Conservation (phyloP, 2,113 vertebrate species). For the Alouatta palliata region DNA sequence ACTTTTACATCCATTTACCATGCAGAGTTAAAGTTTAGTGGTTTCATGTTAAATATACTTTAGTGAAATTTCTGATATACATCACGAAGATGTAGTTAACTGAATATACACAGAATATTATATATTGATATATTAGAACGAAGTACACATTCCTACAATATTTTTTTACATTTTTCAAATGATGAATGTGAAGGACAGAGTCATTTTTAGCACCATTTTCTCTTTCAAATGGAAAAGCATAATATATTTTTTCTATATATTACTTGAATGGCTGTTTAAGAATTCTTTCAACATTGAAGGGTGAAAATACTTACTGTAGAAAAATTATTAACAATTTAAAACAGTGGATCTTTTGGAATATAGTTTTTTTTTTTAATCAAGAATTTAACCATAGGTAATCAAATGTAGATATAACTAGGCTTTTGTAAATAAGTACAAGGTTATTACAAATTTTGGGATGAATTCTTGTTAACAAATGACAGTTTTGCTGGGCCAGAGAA, state of each 20-base stretch:
- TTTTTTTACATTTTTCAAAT: background rate
- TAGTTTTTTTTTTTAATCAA: constrained; percentile 21
- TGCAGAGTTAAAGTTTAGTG: background rate
- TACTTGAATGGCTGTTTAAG: constrained; percentile 18
- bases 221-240: background rate
- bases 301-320: constrained; percentile 58
- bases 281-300: constrained; percentile 45
- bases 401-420: constrained; percentile 53
- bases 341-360: constrained; percentile 40
- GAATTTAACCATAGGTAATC: constrained; percentile 61
- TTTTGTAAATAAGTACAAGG: constrained; percentile 71
- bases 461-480: constrained; percentile 60
- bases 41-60: constrained; percentile 32
- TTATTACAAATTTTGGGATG: constrained; percentile 68
- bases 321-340: constrained; percentile 67
- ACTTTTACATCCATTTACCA: background rate
- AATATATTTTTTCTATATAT: constrained; percentile 43
- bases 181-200: background rate
- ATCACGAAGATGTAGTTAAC: constrained; percentile 38
- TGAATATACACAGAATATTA: background rate
- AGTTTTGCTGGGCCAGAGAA: constrained; percentile 51
- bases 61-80: constrained; percentile 8
- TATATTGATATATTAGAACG: background rate
- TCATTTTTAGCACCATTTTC: background rate
- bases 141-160: background rate